phyloP scores from a whole-genome alignment of 1,140 invertebrate species.

The Drosophila bocqueti region DNA sequence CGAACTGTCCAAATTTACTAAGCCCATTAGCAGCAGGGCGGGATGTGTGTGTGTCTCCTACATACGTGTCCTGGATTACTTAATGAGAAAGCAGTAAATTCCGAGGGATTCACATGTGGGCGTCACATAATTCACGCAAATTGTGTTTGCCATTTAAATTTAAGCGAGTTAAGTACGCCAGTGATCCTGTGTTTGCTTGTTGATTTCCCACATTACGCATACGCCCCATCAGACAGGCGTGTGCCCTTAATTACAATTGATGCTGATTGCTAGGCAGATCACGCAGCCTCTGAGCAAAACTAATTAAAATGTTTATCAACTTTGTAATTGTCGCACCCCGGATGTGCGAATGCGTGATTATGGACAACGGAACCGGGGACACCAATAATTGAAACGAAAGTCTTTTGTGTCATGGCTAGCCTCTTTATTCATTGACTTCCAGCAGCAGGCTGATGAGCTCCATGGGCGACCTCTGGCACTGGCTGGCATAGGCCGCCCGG shows the following conservation, averaged over 20 bases:
- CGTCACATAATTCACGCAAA: constrained; percentile 71
- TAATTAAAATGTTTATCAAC: constrained; percentile 83
- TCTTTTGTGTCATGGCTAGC: background rate
- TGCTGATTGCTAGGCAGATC: constrained; percentile 61
- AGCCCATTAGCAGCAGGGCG: constrained; percentile 32
- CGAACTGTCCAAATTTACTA: constrained; percentile 48
- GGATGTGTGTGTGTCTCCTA: background rate
- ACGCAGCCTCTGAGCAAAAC: constrained; percentile 54
- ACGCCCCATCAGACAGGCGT: constrained; percentile 42
- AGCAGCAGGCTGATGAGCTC: constrained; percentile 54
- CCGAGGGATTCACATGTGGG: constrained; percentile 49
- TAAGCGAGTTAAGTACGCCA: constrained; percentile 58
- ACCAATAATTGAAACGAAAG: constrained; percentile 13
- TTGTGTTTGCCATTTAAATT: constrained; percentile 77
- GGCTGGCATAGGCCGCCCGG: constrained; percentile 33
- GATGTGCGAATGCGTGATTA: constrained; percentile 44
- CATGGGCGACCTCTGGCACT: constrained; percentile 59
- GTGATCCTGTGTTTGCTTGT: constrained; percentile 26
- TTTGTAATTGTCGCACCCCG: constrained; percentile 70
- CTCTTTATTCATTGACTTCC: constrained; percentile 47
- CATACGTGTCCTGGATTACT: constrained; percentile 61
- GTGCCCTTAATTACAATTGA: constrained; percentile 72
- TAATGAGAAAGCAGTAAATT: constrained; percentile 69
- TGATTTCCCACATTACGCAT: constrained; percentile 64
- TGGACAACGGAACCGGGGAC: background rate